A percentile compares a stretch with the other conserved stretches of the same genome.
Conservation (phyloP, 2,113 vertebrate genomes). For the Symphodus melops region DNA sequence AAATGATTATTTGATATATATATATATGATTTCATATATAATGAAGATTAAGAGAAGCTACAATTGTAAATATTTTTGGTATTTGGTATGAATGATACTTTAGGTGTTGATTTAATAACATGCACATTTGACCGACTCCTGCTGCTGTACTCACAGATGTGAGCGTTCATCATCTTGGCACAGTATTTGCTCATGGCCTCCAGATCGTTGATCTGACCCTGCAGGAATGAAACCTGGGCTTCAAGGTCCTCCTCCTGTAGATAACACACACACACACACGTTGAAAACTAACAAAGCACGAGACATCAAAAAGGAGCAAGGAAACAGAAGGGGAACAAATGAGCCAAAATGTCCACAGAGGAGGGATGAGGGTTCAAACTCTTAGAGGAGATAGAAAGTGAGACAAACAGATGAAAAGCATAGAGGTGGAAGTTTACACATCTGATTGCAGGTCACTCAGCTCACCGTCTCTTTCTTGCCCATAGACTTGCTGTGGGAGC, state of each 20-base stretch:
- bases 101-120: neutral
- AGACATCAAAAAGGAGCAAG: neutral
- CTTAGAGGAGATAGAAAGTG: neutral
- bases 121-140: neutral
- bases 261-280: constrained; percentile 43
- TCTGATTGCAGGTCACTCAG: too few relatives aligned
- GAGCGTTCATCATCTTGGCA: constrained; percentile 95
- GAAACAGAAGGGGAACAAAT: neutral
- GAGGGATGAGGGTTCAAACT: constrained; percentile 1
- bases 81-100: neutral
- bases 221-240: constrained; percentile 96
- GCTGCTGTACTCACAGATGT: constrained; percentile 89
- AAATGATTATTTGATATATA: too few relatives aligned
- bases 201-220: constrained; percentile 97
- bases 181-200: constrained; percentile 99
- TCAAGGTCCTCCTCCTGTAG: constrained; percentile 95
- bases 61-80: neutral
- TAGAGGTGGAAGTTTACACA: neutral
- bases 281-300: neutral
- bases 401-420: neutral
- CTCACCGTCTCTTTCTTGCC: constrained; percentile 92
- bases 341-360: neutral
- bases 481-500: constrained; percentile 96
- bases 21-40: too few relatives aligned
- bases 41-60: too few relatives aligned